Evolutionary conservation across 2,888 invertebrate species (phyloP).

Genomic region (Crossocerus cetratus): DNA sequence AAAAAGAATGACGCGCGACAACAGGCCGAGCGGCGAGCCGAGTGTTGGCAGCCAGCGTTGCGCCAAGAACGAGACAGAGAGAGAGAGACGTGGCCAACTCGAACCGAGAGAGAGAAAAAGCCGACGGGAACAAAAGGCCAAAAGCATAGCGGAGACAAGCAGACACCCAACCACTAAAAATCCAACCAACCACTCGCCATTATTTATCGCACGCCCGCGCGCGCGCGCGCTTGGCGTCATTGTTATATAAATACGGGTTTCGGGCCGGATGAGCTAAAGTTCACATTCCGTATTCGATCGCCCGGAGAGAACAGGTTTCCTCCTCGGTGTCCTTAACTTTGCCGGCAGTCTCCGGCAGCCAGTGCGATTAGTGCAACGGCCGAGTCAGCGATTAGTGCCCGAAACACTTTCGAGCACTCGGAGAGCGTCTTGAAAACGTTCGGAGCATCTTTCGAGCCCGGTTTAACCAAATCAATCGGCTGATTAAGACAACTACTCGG

Average conservation of each 20-base stretch:
- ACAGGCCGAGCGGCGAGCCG: constrained; percentile 15
- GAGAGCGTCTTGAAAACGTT: no score
- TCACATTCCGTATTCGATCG: constrained; percentile 36
- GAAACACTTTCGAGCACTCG: no score
- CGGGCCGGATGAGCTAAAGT: constrained; percentile 33
- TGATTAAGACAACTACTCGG: no score
- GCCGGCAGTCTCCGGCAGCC: neutral
- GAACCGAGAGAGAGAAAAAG: constrained; percentile 8
- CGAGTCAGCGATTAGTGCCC: no score
- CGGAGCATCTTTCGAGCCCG: no score
- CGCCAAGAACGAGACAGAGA: neutral
- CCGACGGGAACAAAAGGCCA: constrained; percentile 29
- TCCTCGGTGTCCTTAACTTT: constrained; percentile 21
- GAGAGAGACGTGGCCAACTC: neutral
- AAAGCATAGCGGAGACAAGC: constrained; percentile 15
- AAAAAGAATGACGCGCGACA: constrained; percentile 38
- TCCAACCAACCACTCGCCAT: neutral
- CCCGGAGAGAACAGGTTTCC: constrained; percentile 42
- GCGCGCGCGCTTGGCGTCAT: neutral
- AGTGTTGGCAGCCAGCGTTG: neutral
- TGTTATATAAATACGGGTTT: constrained; percentile 31
- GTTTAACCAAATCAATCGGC: no score
- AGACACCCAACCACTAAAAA: neutral
- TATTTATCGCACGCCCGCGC: constrained; percentile 2
- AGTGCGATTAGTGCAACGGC: neutral